A percentile compares a stretch with the other conserved stretches of the same genome.
These are phyloP conservation scores for Xestoiulus laeticollis DNA, from an alignment of 2,888 invertebrate genomes.

Conservation along the genomic window DNA sequence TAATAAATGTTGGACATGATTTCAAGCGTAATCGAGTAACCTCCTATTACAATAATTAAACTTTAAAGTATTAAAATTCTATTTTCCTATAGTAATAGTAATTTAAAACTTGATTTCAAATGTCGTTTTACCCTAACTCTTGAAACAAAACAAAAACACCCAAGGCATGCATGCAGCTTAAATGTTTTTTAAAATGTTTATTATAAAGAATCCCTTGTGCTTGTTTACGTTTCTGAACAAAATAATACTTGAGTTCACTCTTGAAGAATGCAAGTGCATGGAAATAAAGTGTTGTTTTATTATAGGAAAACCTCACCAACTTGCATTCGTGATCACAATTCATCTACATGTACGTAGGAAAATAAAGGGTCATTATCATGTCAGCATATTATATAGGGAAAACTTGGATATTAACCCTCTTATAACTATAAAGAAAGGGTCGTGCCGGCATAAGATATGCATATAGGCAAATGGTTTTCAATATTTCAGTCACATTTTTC, in stretches of 20 bases:
- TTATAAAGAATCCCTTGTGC: too few species aligned
- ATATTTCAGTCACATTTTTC: slow-evolving; percentile 39
- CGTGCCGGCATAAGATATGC: neutral
- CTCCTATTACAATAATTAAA: too few species aligned
- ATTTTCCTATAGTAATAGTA: neutral
- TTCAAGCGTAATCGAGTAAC: too few species aligned
- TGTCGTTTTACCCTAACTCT: neutral
- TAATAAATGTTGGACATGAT: too few species aligned
- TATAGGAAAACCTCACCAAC: neutral
- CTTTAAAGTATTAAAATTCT: too few species aligned
- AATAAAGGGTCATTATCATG: slow-evolving; percentile 35
- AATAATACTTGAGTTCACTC: neutral
- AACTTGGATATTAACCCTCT: neutral
- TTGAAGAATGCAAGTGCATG: neutral
- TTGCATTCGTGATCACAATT: neutral
- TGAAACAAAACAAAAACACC: neutral
- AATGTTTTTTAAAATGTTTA: neutral
- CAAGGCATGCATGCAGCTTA: neutral
- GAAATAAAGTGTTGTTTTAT: neutral
- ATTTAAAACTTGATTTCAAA: neutral
- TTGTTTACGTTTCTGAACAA: neutral
- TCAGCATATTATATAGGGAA: neutral
- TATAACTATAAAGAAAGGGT: neutral
- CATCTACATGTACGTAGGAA: neutral
- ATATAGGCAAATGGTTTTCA: slow-evolving; percentile 9